A percentile compares a stretch with the other conserved stretches of the same genome.
Evolutionary conservation across 1,140 invertebrate genomes (phyloP).

Genomic region (Cyphomyrmex costatus): DNA sequence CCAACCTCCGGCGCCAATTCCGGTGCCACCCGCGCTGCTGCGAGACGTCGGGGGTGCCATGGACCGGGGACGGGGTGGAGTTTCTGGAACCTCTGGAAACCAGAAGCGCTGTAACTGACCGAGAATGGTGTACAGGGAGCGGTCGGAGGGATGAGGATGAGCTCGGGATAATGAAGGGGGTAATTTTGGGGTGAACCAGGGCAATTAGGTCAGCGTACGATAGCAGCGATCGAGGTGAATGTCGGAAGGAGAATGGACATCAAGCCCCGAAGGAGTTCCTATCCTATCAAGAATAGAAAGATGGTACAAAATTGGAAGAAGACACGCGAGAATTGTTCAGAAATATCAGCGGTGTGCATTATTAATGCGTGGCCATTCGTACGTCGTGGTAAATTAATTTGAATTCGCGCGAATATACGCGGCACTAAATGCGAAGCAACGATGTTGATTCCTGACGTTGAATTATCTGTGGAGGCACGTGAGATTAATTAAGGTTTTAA

Average conservation of each 20-base stretch:
- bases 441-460: conserved; percentile 17
- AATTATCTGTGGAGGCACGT: background rate
- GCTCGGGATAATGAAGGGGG: conserved; percentile 39
- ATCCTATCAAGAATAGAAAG: background rate
- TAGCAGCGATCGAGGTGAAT: background rate
- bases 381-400: conserved; percentile 11
- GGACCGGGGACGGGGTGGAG: conserved; percentile 90
- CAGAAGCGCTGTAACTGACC: conserved; percentile 48
- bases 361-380: conserved; percentile 14
- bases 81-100: conserved; percentile 86
- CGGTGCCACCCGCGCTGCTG: conserved; percentile 84
- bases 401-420: background rate
- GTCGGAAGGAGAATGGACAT: conserved; percentile 1
- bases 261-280: background rate
- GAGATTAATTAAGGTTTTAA: conserved; percentile 31
- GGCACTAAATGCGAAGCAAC: conserved; percentile 12
- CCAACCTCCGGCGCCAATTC: conserved; percentile 79
- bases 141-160: conserved; percentile 10
- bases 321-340: conserved; percentile 24
- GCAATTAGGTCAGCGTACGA: conserved; percentile 55
- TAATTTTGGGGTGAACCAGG: conserved; percentile 46
- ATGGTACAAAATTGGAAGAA: too few relatives aligned
- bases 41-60: conserved; percentile 90
- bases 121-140: background rate
- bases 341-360: conserved; percentile 3